phyloP scores from a whole-genome alignment of 2,888 invertebrate genomes.

The Dolomedes plantarius region DNA sequence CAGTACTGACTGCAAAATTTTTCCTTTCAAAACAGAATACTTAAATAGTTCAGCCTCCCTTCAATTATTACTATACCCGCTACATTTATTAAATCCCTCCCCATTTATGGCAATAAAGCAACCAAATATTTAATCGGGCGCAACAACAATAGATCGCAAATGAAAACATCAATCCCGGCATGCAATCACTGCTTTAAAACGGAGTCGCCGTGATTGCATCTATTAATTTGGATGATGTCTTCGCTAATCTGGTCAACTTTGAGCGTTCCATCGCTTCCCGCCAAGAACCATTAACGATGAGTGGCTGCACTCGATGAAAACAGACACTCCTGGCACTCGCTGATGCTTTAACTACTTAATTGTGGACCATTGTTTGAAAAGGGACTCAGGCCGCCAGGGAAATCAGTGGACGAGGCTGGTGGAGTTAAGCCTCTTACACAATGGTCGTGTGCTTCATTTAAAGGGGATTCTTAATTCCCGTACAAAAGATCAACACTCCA shows the following conservation, averaged over 20 bases:
- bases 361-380: slow-evolving; percentile 46
- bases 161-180: background rate
- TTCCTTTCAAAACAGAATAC: too few relatives aligned
- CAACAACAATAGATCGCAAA: background rate
- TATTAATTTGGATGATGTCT: slow-evolving; percentile 64
- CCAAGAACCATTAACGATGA: slow-evolving; percentile 55
- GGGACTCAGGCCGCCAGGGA: slow-evolving; percentile 48
- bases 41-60: background rate
- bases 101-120: background rate
- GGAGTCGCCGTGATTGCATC: slow-evolving; percentile 39
- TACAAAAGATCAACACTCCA: slow-evolving; percentile 67
- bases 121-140: background rate
- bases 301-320: slow-evolving; percentile 59
- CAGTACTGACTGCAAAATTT: too few relatives aligned
- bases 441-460: slow-evolving; percentile 65
- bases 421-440: slow-evolving; percentile 67
- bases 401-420: slow-evolving; percentile 60
- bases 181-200: background rate
- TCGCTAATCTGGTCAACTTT: slow-evolving; percentile 42
- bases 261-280: slow-evolving; percentile 36
- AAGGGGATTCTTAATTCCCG: slow-evolving; percentile 61
- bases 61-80: background rate
- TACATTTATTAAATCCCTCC: background rate
- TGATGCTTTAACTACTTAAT: slow-evolving; percentile 71
- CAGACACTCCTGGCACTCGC: slow-evolving; percentile 49